phyloP scores from a whole-genome alignment of 2,888 invertebrate genomes.

The Plemyria rubiginata region DNA sequence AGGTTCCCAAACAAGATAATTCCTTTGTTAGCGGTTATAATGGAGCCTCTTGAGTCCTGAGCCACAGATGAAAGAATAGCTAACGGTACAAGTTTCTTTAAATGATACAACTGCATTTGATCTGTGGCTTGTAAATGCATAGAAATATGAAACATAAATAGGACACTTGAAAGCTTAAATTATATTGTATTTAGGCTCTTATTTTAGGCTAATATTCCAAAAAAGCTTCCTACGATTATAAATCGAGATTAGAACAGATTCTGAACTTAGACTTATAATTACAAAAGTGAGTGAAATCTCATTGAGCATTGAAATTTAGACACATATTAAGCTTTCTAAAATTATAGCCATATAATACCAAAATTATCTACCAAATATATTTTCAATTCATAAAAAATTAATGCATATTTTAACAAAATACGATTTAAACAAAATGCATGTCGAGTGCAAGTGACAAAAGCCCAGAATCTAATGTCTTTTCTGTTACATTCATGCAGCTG shows the following conservation, averaged over 20 bases:
- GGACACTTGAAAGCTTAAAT: background rate
- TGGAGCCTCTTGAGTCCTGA: slow-evolving; percentile 67
- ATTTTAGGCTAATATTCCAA: background rate
- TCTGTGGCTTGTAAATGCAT: background rate
- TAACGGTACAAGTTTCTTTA: background rate
- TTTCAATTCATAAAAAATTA: too few species aligned
- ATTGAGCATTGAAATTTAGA: too few species aligned
- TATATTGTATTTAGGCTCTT: background rate
- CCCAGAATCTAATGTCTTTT: slow-evolving; percentile 38
- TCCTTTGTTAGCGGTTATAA: slow-evolving; percentile 80
- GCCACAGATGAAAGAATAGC: slow-evolving; percentile 13
- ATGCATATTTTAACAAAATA: too few species aligned
- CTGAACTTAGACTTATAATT: too few species aligned
- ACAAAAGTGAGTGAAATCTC: too few species aligned
- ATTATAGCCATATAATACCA: too few species aligned
- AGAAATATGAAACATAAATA: background rate
- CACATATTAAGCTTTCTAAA: too few species aligned
- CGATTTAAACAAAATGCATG: too few species aligned
- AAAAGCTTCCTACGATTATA: background rate
- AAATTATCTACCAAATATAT: too few species aligned
- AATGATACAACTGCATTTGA: background rate
- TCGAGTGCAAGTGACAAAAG: too few species aligned
- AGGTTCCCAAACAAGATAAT: slow-evolving; percentile 84
- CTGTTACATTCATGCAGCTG: slow-evolving; percentile 75
- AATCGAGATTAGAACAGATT: background rate